A percentile compares a stretch with the other conserved stretches of the same genome.
phyloP scores from a whole-genome alignment of 1,140 invertebrate species.

The Zaprionus africanus region DNA sequence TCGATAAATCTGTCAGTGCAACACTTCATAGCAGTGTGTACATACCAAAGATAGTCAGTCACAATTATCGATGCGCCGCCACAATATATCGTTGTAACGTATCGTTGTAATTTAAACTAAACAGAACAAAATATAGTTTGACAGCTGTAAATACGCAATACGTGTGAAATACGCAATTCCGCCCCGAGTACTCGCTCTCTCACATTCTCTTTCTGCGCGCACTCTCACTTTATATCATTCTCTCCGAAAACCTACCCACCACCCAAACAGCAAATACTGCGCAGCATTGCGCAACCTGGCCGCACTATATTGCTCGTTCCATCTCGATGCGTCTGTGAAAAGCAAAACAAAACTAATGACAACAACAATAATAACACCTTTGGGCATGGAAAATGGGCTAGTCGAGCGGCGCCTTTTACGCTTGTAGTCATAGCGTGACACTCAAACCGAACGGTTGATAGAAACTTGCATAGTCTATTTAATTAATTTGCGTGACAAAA shows the following conservation, averaged over 20 bases:
- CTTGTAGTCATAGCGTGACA: conserved; percentile 53
- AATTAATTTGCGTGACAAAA: not conserved
- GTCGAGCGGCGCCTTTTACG: conserved; percentile 52
- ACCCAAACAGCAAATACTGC: conserved; percentile 38
- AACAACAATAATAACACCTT: conserved; percentile 46
- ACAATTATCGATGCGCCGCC: not conserved
- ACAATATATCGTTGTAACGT: not conserved
- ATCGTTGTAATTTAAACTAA: not conserved
- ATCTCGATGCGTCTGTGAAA: conserved; percentile 48
- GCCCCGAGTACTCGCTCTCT: not conserved
- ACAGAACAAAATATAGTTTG: not conserved
- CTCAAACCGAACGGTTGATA: conserved; percentile 50
- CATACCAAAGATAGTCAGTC: conserved; percentile 2
- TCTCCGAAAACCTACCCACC: conserved; percentile 41
- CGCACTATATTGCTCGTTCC: conserved; percentile 43
- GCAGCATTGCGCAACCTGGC: conserved; percentile 26
- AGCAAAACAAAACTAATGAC: conserved; percentile 66
- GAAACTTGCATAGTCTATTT: conserved; percentile 6
- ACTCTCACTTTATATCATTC: not conserved
- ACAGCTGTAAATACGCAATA: not conserved
- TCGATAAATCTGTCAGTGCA: not conserved
- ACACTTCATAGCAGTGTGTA: conserved; percentile 25
- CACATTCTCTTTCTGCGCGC: conserved; percentile 32
- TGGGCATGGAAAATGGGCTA: conserved; percentile 58
- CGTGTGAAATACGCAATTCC: not conserved